phyloP scores from a whole-genome alignment of 1,140 invertebrate genomes.

The Conopomorpha cramerella region DNA sequence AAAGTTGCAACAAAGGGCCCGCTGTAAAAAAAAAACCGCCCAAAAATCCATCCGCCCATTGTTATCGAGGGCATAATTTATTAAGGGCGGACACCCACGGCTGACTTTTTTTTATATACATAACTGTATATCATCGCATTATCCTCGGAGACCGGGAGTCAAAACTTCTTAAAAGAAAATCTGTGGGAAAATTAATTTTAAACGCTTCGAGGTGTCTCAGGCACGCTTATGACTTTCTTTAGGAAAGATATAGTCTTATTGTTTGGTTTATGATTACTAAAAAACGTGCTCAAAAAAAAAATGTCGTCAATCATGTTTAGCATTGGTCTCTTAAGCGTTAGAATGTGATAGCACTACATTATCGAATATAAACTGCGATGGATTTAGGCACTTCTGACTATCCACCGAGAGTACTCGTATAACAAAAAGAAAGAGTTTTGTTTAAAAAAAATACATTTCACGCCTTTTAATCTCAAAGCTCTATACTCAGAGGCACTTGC shows the following conservation, averaged over 20 bases:
- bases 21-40: no score
- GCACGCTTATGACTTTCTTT: conserved; percentile 39
- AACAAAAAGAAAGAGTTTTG: no score
- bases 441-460: no score
- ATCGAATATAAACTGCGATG: no score
- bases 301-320: no score
- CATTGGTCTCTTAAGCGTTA: no score
- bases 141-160: conserved; percentile 54
- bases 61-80: conserved; percentile 61
- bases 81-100: conserved; percentile 45
- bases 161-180: conserved; percentile 60
- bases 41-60: conserved; percentile 60
- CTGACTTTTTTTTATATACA: conserved; percentile 60
- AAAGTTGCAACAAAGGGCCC: conserved; percentile 57
- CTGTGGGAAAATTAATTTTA: conserved; percentile 57
- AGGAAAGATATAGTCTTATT: conserved; percentile 33
- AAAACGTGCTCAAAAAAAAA: no score
- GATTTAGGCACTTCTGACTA: no score
- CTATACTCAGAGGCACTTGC: no score
- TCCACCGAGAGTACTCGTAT: no score
- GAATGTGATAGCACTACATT: no score
- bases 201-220: conserved; percentile 47
- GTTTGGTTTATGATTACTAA: conserved; percentile 9
- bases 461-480: no score
- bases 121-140: conserved; percentile 62